phyloP scores from a whole-genome alignment of 2,113 vertebrate species.

The Arvicanthis niloticus region DNA sequence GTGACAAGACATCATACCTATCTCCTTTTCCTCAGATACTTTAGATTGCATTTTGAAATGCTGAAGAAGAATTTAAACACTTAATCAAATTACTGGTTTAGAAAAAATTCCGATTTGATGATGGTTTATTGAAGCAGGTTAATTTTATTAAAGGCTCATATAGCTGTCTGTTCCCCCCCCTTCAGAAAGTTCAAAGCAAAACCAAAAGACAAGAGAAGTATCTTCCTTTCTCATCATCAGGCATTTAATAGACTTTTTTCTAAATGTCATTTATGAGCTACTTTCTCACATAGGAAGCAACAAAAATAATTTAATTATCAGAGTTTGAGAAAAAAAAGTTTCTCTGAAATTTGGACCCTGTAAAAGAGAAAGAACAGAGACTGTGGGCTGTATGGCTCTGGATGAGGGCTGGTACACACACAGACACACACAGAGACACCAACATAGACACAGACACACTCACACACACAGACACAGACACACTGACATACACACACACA shows the following conservation, averaged over 20 bases:
- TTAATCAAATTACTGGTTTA: slow-evolving; percentile 63
- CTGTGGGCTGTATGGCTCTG: slow-evolving; percentile 5
- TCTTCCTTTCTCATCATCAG: not conserved
- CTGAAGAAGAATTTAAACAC: slow-evolving; percentile 41
- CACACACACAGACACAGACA: not conserved
- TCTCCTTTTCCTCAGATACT: not conserved
- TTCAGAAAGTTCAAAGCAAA: not conserved
- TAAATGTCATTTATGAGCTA: not conserved
- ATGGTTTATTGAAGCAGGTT: slow-evolving; percentile 70
- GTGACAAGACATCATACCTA: slow-evolving; percentile 10
- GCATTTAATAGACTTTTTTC: not conserved
- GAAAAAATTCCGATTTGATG: slow-evolving; percentile 65
- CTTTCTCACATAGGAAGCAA: not conserved
- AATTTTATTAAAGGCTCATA: slow-evolving; percentile 61
- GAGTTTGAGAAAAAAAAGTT: not conserved
- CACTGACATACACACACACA: not conserved
- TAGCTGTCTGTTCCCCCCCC: not conserved
- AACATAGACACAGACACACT: not conserved
- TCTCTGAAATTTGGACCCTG: slow-evolving; percentile 31
- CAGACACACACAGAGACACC: not conserved
- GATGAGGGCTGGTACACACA: not conserved
- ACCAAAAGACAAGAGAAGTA: not conserved
- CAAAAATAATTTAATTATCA: not conserved
- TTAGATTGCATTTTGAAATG: slow-evolving; percentile 46
- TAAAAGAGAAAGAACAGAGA: not conserved